A percentile compares a stretch with the other conserved stretches of the same genome.
These are phyloP conservation scores for Epinotia bilunana DNA, from an alignment of 2,888 invertebrate species.

Conservation along the genomic window DNA sequence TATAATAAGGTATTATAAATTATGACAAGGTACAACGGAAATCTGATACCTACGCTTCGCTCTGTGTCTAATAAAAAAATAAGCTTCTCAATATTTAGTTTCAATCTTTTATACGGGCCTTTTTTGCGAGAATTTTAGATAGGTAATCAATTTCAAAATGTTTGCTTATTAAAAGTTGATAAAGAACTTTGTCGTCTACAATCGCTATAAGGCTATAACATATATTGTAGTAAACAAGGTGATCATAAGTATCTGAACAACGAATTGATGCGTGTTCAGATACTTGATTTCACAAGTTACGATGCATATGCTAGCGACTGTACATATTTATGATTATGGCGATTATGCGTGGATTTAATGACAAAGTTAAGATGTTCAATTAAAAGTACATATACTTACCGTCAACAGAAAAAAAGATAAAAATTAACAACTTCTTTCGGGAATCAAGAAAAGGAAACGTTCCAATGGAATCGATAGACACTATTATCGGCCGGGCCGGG, in stretches of 20 bases:
- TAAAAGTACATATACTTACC: neutral
- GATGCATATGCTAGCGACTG: too few species aligned
- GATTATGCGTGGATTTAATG: neutral
- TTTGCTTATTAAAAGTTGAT: too few species aligned
- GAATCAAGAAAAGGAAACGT: constrained; percentile 60
- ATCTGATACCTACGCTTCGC: constrained; percentile 8
- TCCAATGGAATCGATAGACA: constrained; percentile 64
- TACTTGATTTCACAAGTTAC: too few species aligned
- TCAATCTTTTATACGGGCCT: neutral
- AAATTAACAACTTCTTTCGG: neutral
- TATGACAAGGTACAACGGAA: constrained; percentile 10
- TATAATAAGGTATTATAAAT: constrained; percentile 57
- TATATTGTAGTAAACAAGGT: too few species aligned
- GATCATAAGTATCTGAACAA: too few species aligned
- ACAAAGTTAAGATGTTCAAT: neutral
- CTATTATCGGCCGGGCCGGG: constrained; percentile 67
- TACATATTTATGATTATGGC: too few species aligned
- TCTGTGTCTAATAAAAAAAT: neutral
- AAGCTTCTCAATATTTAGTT: neutral
- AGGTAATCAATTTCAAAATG: too few species aligned
- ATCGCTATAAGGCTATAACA: too few species aligned
- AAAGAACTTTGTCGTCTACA: too few species aligned
- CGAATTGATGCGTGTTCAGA: too few species aligned
- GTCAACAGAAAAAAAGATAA: neutral
- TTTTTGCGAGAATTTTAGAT: constrained; percentile 2